Conservation (phyloP, 2,888 invertebrate genomes). For the Seira musarum region DNA sequence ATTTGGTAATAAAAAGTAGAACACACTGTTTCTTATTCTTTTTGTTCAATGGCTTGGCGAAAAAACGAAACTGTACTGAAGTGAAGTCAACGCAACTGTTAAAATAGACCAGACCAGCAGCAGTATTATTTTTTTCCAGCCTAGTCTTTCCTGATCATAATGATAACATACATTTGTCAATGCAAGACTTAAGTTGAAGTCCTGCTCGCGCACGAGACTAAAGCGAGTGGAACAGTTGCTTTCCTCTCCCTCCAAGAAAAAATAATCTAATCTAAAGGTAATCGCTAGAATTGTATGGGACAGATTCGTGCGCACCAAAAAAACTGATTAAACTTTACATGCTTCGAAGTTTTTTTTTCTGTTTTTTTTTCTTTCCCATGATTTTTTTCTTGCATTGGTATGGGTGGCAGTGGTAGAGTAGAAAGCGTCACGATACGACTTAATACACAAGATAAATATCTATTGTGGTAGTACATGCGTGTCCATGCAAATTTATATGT, state of each 20-base stretch:
- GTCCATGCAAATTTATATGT: not conserved
- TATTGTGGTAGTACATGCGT: not conserved
- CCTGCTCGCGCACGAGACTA: no score
- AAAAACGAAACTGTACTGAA: not conserved
- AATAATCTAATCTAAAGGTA: not conserved
- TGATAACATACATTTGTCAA: no score
- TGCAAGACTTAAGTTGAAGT: no score
- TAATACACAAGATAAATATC: slow-evolving; percentile 35
- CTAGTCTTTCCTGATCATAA: no score
- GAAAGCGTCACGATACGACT: slow-evolving; percentile 42
- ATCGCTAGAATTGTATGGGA: not conserved
- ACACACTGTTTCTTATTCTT: not conserved
- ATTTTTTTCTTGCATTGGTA: not conserved
- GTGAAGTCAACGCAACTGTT: no score
- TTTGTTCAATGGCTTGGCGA: not conserved
- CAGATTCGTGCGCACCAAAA: no score
- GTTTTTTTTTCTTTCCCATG: slow-evolving; percentile 4
- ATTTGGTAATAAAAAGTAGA: slow-evolving; percentile 20
- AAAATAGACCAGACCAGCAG: not conserved
- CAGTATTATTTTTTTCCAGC: not conserved
- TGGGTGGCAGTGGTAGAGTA: not conserved
- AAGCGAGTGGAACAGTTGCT: not conserved
- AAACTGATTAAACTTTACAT: no score
- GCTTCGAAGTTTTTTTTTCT: not conserved
- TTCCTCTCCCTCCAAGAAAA: not conserved